Conservation (phyloP, 2,888 invertebrate genomes). For the Hypomecis punctinalis region DNA sequence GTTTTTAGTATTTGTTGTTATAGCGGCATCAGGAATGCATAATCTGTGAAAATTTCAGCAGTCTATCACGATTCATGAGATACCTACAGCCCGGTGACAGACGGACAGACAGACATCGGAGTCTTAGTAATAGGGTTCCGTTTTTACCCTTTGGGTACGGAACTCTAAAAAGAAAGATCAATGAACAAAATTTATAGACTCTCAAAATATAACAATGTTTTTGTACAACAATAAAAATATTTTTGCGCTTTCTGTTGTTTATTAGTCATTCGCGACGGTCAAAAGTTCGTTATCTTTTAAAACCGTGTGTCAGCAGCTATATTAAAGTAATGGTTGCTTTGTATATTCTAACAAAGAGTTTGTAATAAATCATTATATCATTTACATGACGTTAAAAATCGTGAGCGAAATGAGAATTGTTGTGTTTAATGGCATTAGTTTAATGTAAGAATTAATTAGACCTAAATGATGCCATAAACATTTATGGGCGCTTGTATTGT, state of each 20-base stretch:
- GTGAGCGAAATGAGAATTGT: slow-evolving; percentile 29
- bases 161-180: neutral
- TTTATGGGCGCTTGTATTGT: neutral
- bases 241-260: slow-evolving; percentile 4
- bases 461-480: neutral
- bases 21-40: no score
- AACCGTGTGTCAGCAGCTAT: slow-evolving; percentile 25
- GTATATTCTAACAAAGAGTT: slow-evolving; percentile 26
- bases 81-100: no score
- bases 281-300: slow-evolving; percentile 12
- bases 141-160: no score
- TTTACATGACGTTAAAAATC: slow-evolving; percentile 31
- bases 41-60: no score
- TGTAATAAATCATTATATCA: slow-evolving; percentile 28
- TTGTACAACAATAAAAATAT: neutral
- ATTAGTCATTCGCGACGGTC: neutral
- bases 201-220: neutral
- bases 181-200: neutral
- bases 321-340: slow-evolving; percentile 37
- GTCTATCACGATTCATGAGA: no score
- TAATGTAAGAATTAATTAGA: slow-evolving; percentile 16
- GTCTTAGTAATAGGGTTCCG: no score
- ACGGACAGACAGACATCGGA: no score
- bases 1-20: no score
- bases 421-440: slow-evolving; percentile 20